Conservation (phyloP, 2,113 vertebrate species). For the Brachypodius melanocephalos region DNA sequence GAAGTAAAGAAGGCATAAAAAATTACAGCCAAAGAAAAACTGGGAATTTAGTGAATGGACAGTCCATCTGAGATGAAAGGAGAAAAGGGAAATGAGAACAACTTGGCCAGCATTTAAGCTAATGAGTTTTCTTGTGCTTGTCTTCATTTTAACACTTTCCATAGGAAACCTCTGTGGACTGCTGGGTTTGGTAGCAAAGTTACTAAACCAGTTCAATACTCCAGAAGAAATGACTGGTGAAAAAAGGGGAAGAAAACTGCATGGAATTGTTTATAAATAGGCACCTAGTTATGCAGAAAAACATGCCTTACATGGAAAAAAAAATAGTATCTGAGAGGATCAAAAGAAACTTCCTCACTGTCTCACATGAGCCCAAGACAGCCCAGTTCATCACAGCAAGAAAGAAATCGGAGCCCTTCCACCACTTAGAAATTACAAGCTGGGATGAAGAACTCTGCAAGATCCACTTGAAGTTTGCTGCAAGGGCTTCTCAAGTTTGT, state of each 20-base stretch:
- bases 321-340: background rate
- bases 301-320: background rate
- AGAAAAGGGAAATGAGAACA: background rate
- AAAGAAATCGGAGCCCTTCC: background rate
- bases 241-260: background rate
- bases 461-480: background rate
- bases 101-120: background rate
- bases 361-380: background rate
- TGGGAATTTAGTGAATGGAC: background rate
- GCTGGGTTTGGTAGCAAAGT: background rate
- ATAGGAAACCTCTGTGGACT: background rate
- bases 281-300: background rate
- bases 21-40: background rate
- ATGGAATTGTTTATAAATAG: background rate
- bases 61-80: background rate
- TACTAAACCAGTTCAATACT: background rate
- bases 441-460: background rate
- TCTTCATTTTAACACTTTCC: background rate
- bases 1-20: background rate
- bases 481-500: background rate
- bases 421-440: background rate
- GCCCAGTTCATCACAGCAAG: background rate
- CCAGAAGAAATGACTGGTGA: background rate
- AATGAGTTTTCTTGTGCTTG: accelerated
- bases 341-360: background rate